phyloP scores from a whole-genome alignment of 23 tunicate species.

The Botrylloides violaceus region DNA sequence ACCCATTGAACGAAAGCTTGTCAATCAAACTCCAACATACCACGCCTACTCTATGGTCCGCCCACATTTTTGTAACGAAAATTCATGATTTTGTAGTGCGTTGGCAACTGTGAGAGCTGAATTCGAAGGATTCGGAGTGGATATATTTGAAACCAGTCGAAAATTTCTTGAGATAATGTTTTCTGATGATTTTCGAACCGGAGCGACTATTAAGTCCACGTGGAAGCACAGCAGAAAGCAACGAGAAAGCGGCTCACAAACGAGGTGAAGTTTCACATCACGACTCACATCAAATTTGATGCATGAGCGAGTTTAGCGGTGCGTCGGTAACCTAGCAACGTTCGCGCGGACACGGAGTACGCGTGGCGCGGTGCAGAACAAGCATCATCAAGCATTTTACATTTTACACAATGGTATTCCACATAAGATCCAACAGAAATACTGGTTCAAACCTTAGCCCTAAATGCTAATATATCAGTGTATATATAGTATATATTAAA shows the following conservation, averaged over 20 bases:
- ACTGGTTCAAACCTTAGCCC: no score
- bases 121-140: no score
- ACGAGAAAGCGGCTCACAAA: slow-evolving; percentile 48
- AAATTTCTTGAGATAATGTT: slow-evolving; percentile 10
- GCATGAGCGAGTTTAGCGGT: background rate
- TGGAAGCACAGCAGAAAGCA: slow-evolving; percentile 60
- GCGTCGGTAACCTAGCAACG: background rate
- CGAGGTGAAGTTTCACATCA: slow-evolving; percentile 27
- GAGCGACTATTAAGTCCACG: slow-evolving; percentile 23
- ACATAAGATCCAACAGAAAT: no score
- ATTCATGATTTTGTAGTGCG: background rate
- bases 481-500: no score
- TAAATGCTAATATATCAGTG: no score
- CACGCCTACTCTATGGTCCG: background rate
- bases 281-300: background rate
- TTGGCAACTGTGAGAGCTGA: no score
- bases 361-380: no score
- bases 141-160: background rate
- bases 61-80: background rate
- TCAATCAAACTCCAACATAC: background rate
- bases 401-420: no score
- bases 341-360: no score
- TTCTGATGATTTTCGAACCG: slow-evolving; percentile 4
- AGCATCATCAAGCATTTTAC: no score
- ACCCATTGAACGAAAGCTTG: background rate